Evolutionary conservation across 1,140 invertebrate species (phyloP).

Genomic region (Rhagoletis pomonella): DNA sequence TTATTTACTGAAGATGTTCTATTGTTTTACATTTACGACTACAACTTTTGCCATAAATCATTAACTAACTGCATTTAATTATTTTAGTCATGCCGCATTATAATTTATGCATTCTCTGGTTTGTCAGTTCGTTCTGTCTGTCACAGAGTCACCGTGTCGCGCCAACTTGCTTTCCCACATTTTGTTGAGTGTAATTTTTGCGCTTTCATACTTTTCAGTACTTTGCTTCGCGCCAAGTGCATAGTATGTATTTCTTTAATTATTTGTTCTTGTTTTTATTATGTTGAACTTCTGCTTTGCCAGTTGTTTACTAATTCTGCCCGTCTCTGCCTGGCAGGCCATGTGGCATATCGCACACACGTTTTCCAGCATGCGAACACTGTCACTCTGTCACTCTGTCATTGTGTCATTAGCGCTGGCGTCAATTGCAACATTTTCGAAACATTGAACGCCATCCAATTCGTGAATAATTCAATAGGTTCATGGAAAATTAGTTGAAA

Average conservation of each 20-base stretch:
- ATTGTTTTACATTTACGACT: neutral
- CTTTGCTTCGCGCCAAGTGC: neutral
- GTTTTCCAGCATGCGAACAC: neutral
- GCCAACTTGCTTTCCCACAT: neutral
- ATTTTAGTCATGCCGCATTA: neutral
- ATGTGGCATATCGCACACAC: neutral
- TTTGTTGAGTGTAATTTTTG: neutral
- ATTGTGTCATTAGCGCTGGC: neutral
- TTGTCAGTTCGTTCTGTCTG: neutral
- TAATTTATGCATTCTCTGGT: neutral
- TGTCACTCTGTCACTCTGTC: neutral
- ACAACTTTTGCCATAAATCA: neutral
- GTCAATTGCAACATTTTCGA: neutral
- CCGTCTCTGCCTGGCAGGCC: neutral
- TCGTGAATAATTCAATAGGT: slow-evolving; percentile 46
- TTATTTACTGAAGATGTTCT: neutral
- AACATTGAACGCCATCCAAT: neutral
- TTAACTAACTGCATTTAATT: neutral
- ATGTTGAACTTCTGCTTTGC: neutral
- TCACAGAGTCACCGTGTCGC: neutral
- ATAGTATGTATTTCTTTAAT: neutral
- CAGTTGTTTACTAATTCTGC: neutral
- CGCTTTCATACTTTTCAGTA: neutral
- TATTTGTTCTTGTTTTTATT: neutral
- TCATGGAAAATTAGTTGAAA: slow-evolving; percentile 9